phyloP scores from a whole-genome alignment of 2,113 vertebrate species.

The Ceyx melanurus region DNA sequence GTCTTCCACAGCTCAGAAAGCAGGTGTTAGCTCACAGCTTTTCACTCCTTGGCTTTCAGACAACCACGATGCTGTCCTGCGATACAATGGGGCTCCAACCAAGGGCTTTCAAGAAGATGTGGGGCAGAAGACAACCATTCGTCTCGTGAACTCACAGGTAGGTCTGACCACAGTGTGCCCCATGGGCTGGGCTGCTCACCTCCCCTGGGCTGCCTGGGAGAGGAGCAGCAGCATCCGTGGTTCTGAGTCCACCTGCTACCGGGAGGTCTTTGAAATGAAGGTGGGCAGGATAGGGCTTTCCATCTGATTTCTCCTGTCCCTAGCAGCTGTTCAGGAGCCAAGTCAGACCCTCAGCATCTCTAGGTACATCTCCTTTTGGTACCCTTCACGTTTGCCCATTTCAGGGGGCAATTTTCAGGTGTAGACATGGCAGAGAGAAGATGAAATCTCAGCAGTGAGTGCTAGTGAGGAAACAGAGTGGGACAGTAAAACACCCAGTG shows the following conservation, averaged over 20 bases:
- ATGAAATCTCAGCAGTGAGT: not conserved
- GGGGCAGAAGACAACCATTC: slow-evolving; percentile 80
- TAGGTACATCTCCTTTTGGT: not conserved
- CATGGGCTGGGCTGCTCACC: not conserved
- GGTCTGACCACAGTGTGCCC: not conserved
- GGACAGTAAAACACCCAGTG: not conserved
- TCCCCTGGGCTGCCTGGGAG: not conserved
- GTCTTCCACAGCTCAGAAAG: accelerated
- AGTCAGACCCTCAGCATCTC: not conserved
- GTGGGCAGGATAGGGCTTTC: not conserved
- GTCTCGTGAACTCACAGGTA: slow-evolving; percentile 84
- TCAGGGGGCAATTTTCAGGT: not conserved
- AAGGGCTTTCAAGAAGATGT: slow-evolving; percentile 77
- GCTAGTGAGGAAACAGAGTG: not conserved
- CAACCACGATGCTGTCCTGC: slow-evolving; percentile 77
- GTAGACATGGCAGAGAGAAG: not conserved
- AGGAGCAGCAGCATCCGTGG: accelerated
- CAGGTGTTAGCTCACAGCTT: not conserved
- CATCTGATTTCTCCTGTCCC: not conserved
- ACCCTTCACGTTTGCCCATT: not conserved
- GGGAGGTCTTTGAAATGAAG: not conserved
- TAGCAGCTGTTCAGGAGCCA: not conserved
- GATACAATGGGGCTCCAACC: slow-evolving; percentile 79
- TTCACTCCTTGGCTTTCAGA: slow-evolving; percentile 69
- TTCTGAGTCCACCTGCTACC: not conserved